Evolutionary conservation across 2,113 vertebrate genomes (phyloP), one percentile per base, ranked within the genome.

Genomic region (Spermophilus dauricus): DNA sequence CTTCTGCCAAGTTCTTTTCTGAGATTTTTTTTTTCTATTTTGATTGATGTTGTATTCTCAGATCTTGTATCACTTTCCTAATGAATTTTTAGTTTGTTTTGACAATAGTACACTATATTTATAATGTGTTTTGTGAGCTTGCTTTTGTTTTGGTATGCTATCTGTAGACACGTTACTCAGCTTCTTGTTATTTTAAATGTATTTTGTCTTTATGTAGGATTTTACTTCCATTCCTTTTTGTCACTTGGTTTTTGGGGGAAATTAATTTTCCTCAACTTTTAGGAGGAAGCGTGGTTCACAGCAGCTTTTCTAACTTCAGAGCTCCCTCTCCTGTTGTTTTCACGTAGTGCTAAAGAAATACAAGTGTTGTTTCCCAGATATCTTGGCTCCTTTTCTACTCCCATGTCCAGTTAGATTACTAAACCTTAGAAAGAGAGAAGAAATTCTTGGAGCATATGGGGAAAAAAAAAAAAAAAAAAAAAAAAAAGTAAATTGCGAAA

Each of bases 291-390:
- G 16, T 75, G 18, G 32, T 56, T 70, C 51, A 58, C 2, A 80
- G 42, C 5, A 63, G 42, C 8, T 67, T 94, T 88, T 81, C 76
- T 90, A 87, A 94, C 65, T 94, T 70, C 58, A 80, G 58, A 85
- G 86, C 65, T 95, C 92, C 73, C 85, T 80, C 86, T 96, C 86
- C 92, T 91, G 75, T 58, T 94, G 58, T 80, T 88, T 83, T 39
- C 81, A 70, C 9, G 8, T 8, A 76, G 48, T 70, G n/a, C 70
- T 83, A 39, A 70, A 69, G 67, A 78, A 86, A 72, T 0, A 24
- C 10, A 28, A 8, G 20, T 9, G 22, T 26, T 91, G 42, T 58
- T 85, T 72, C 69, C 37, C 28, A 63, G 58, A 65, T 30, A 61
- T 11, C 28, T 61, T 77, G n/a, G 48, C 70, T 88, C 18, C 65